Evolutionary conservation across 2,888 invertebrate genomes (phyloP).

Genomic region (Oxyteleia sp.): DNA sequence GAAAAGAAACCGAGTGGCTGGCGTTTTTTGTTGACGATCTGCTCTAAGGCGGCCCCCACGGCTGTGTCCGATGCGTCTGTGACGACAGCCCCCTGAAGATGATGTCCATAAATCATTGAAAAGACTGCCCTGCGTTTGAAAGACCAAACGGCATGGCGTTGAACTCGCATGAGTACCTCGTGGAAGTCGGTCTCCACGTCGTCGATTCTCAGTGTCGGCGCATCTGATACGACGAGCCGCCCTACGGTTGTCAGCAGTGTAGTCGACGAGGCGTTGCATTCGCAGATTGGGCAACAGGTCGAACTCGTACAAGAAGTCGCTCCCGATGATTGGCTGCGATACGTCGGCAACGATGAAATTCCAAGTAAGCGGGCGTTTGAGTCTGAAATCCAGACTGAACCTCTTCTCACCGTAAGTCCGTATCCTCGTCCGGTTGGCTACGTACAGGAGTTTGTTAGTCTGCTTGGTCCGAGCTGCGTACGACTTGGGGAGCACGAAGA

Average conservation of each 20-base stretch:
- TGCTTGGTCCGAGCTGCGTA: neutral
- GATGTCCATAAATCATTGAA: no score
- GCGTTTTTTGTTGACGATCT: neutral
- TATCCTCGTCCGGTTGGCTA: slow-evolving; percentile 81
- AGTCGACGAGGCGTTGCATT: no score
- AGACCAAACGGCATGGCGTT: no score
- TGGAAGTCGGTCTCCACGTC: no score
- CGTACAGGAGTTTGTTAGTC: slow-evolving; percentile 75
- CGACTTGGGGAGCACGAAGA: slow-evolving; percentile 9
- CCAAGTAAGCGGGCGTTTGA: neutral
- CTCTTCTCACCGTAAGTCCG: slow-evolving; percentile 78
- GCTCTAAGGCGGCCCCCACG: slow-evolving; percentile 54
- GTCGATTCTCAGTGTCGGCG: no score
- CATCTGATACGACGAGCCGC: no score
- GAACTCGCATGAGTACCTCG: no score
- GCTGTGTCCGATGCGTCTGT: slow-evolving; percentile 50
- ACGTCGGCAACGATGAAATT: neutral
- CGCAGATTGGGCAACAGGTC: no score
- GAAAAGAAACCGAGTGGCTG: slow-evolving; percentile 59
- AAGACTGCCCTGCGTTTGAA: no score
- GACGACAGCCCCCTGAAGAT: no score
- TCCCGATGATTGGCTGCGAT: neutral
- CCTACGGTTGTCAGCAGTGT: no score
- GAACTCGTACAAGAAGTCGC: neutral
- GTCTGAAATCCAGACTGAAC: slow-evolving; percentile 69